A percentile compares a stretch with the other conserved stretches of the same genome.
These are phyloP conservation scores for Acrocephalus arundinaceus DNA, from an alignment of 2,113 vertebrate species.

Conservation along the genomic window DNA sequence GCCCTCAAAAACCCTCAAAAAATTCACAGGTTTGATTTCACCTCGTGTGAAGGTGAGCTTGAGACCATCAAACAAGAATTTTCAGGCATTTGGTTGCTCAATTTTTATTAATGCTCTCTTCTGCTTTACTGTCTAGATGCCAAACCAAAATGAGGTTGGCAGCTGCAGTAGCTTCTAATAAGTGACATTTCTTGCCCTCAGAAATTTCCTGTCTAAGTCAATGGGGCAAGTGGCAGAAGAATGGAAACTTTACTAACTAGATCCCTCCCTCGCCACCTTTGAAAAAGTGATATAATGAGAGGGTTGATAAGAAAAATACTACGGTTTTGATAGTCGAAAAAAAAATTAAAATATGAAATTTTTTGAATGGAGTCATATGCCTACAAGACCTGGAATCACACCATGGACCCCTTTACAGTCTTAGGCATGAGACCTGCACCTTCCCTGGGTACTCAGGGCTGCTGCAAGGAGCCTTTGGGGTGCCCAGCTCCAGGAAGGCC, in stretches of 20 bases:
- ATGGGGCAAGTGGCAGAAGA: background rate
- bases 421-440: background rate
- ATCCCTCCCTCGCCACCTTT: background rate
- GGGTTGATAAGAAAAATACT: background rate
- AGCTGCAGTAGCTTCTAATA: background rate
- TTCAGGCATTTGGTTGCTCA: background rate
- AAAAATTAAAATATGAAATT: background rate
- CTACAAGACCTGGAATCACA: background rate
- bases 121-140: constrained; percentile 1
- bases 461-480: background rate
- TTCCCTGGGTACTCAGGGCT: background rate
- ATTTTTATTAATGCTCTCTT: background rate
- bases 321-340: background rate
- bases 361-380: background rate
- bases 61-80: background rate
- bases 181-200: background rate
- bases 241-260: background rate
- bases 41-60: background rate
- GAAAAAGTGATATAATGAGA: background rate
- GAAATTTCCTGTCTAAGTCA: background rate
- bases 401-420: background rate
- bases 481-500: background rate
- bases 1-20: background rate
- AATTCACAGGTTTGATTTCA: background rate
- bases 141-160: constrained; percentile 2